These are phyloP conservation scores for Gymnoscopelus braueri DNA, from an alignment of 2,797 vertebrate species.

Conservation along the genomic window DNA sequence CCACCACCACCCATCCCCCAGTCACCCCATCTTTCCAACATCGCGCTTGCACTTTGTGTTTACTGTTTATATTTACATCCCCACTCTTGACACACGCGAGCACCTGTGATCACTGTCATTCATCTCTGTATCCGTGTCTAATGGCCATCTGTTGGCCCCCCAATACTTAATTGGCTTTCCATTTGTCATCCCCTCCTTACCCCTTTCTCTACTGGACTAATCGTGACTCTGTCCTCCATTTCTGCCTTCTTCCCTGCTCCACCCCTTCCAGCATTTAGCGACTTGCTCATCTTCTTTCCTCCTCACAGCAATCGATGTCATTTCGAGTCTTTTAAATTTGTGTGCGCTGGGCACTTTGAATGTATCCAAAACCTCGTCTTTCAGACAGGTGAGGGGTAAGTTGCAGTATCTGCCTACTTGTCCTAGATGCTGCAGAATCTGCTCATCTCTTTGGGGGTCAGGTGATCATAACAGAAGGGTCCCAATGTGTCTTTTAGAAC, in stretches of 20 bases:
- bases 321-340: conserved; percentile 11
- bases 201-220: conserved; percentile 26
- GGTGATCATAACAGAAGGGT: too few species aligned
- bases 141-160: conserved; percentile 13
- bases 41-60: neutral
- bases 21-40: conserved; percentile 3
- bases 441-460: neutral
- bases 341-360: neutral
- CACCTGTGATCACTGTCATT: neutral
- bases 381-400: conserved; percentile 29
- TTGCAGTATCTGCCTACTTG: neutral
- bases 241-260: neutral
- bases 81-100: neutral
- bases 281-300: neutral
- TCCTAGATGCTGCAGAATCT: neutral
- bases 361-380: conserved; percentile 12
- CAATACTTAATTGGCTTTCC: conserved; percentile 1
- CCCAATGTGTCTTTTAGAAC: too few species aligned
- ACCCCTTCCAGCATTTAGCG: conserved; percentile 17
- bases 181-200: neutral
- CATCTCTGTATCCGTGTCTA: conserved; percentile 14
- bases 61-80: conserved; percentile 1
- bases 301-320: conserved; percentile 5
- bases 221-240: conserved; percentile 3
- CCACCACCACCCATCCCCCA: conserved; percentile 58